Evolutionary conservation across 92 coral and sea anemone species (phyloP).

Genomic region (Desmophyllum pertusum): DNA sequence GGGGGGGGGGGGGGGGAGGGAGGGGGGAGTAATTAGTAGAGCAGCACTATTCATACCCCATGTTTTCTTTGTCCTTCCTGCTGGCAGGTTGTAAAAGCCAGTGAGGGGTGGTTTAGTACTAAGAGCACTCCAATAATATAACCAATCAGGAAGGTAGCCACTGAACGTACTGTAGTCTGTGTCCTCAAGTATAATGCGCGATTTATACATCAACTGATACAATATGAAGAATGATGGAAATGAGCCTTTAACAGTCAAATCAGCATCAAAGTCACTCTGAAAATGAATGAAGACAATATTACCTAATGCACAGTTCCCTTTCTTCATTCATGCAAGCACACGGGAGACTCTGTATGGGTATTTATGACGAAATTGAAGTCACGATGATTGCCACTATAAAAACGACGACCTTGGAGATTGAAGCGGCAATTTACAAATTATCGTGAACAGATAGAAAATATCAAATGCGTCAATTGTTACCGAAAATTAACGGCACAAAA

Average conservation of each 20-base stretch:
- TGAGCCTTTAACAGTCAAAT: slow-evolving; percentile 58
- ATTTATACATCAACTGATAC: slow-evolving; percentile 77
- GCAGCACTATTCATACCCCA: slow-evolving; percentile 66
- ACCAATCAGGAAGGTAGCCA: slow-evolving; percentile 78
- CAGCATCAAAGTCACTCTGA: slow-evolving; percentile 69
- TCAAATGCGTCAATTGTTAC: too few relatives aligned
- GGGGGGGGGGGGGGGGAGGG: too few relatives aligned
- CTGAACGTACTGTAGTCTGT: slow-evolving; percentile 70
- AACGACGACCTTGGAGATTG: too few relatives aligned
- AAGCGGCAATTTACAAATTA: too few relatives aligned
- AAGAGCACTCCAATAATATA: slow-evolving; percentile 82
- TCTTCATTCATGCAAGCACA: too few relatives aligned
- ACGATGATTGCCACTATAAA: too few relatives aligned
- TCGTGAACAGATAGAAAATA: too few relatives aligned
- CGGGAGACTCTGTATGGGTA: too few relatives aligned
- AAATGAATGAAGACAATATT: slow-evolving; percentile 1
- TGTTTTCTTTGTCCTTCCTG: slow-evolving; percentile 82
- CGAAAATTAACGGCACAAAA: too few relatives aligned
- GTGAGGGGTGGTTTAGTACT: slow-evolving; percentile 73
- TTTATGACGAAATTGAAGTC: background rate
- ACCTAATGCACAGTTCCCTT: too few relatives aligned
- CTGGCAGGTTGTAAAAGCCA: slow-evolving; percentile 69
- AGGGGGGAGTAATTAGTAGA: too few relatives aligned
- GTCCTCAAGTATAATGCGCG: slow-evolving; percentile 72
- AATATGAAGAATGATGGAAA: slow-evolving; percentile 65